Evolutionary conservation across 1,140 invertebrate genomes (phyloP).

Genomic region (Maconellicoccus hirsutus): DNA sequence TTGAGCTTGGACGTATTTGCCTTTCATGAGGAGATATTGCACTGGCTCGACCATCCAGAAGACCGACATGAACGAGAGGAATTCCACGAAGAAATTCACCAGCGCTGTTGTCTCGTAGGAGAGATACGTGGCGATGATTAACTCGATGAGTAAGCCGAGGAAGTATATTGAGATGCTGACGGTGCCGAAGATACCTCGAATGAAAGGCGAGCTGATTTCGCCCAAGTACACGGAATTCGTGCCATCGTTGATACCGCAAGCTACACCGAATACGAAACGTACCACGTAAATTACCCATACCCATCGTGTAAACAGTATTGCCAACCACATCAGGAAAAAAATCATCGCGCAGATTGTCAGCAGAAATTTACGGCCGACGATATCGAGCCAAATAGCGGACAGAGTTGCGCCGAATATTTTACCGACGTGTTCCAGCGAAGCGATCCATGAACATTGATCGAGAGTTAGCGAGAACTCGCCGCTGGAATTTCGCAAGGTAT

Average conservation of each 20-base stretch:
- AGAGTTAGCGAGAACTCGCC: neutral
- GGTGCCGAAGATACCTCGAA: conserved; percentile 42
- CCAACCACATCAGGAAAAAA: conserved; percentile 11
- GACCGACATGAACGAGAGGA: conserved; percentile 52
- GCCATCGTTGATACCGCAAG: conserved; percentile 59
- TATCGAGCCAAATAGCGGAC: neutral
- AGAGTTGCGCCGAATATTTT: neutral
- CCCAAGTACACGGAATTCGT: conserved; percentile 70
- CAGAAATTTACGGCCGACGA: neutral
- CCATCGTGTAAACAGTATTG: neutral
- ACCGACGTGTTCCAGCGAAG: neutral
- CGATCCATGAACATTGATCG: conserved; percentile 11
- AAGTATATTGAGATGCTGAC: conserved; percentile 66
- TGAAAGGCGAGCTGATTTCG: conserved; percentile 47
- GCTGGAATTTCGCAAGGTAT: neutral
- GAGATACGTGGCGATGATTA: conserved; percentile 58
- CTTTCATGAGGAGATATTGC: conserved; percentile 48
- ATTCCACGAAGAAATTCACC: conserved; percentile 44
- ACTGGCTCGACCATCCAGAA: conserved; percentile 73
- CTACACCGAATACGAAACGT: conserved; percentile 41
- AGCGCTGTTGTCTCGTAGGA: conserved; percentile 54
- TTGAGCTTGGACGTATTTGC: conserved; percentile 47
- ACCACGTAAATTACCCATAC: neutral
- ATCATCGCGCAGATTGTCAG: neutral
- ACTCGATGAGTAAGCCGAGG: conserved; percentile 64